A percentile compares a stretch with the other conserved stretches of the same genome.
Conservation (phyloP, 2,113 vertebrate genomes). For the Dendrocopos noguchii region DNA sequence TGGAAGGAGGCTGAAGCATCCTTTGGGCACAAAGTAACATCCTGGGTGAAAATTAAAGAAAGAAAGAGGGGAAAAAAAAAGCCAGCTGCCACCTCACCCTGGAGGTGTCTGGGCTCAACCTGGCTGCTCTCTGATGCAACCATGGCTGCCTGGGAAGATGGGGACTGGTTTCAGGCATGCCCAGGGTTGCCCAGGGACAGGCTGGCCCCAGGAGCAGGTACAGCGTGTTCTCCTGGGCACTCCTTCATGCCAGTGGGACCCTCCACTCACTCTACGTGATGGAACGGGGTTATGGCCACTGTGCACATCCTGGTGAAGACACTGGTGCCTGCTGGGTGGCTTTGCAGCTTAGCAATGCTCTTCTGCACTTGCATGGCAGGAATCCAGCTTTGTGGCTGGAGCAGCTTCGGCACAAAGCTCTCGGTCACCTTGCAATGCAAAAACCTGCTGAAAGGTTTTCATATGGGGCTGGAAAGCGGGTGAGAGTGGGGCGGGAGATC, state of each 20-base stretch:
- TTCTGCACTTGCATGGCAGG: neutral
- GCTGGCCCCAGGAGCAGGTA: neutral
- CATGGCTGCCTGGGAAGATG: neutral
- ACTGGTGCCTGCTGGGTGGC: neutral
- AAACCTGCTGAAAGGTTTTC: neutral
- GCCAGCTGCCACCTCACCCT: neutral
- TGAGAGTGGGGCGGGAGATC: neutral
- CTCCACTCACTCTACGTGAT: neutral
- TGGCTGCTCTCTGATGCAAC: conserved; percentile 15
- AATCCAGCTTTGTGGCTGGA: neutral
- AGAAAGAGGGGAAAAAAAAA: neutral
- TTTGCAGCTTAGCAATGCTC: neutral
- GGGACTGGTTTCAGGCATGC: conserved; percentile 21
- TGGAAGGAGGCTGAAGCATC: neutral
- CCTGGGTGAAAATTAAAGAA: neutral
- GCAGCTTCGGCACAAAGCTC: neutral
- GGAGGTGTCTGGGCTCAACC: conserved; percentile 24
- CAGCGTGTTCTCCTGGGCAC: neutral
- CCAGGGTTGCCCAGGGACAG: conserved; percentile 9
- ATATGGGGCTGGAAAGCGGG: neutral
- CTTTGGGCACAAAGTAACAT: neutral
- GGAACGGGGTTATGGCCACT: neutral
- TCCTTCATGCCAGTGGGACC: neutral
- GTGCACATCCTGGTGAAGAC: neutral
- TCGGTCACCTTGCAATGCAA: neutral